Evolutionary conservation across 2,113 vertebrate species (phyloP).

Genomic region (Cricetomys ansorgei): DNA sequence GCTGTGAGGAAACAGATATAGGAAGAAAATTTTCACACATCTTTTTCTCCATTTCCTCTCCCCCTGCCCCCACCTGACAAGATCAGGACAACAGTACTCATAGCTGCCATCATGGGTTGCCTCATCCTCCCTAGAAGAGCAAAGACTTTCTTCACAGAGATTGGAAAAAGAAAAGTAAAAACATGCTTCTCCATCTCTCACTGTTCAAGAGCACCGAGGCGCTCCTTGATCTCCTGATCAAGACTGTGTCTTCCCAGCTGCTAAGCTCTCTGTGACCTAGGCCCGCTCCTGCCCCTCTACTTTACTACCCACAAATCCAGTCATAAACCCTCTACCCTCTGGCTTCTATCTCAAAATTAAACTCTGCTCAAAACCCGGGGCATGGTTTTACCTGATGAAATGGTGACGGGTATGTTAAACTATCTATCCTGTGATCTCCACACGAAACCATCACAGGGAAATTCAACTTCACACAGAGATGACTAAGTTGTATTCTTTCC

Average conservation of each 20-base stretch:
- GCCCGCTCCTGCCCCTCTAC: neutral
- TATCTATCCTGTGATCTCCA: conserved; percentile 45
- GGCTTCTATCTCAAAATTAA: conserved; percentile 55
- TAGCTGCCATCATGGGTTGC: neutral
- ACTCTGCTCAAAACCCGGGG: conserved; percentile 28
- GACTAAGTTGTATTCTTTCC: conserved; percentile 58
- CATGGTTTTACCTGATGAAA: conserved; percentile 56
- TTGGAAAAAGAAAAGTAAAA: conserved; percentile 10
- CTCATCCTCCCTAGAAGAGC: neutral
- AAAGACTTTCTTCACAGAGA: neutral
- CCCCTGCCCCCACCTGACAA: neutral
- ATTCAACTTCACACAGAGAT: conserved; percentile 62
- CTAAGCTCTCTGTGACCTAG: neutral
- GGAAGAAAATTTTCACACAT: neutral
- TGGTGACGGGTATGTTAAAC: conserved; percentile 19
- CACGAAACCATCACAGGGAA: conserved; percentile 49
- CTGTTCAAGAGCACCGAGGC: conserved; percentile 28
- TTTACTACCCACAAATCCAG: neutral
- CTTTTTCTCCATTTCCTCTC: neutral
- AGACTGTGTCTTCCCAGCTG: neutral
- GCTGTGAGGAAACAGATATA: neutral
- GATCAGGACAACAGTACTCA: neutral
- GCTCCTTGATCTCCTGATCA: neutral
- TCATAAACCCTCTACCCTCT: neutral
- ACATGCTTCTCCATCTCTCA: neutral